These are phyloP conservation scores for Anthopleura sola DNA, from an alignment of 64 coral and sea anemone species.

Conservation along the genomic window DNA sequence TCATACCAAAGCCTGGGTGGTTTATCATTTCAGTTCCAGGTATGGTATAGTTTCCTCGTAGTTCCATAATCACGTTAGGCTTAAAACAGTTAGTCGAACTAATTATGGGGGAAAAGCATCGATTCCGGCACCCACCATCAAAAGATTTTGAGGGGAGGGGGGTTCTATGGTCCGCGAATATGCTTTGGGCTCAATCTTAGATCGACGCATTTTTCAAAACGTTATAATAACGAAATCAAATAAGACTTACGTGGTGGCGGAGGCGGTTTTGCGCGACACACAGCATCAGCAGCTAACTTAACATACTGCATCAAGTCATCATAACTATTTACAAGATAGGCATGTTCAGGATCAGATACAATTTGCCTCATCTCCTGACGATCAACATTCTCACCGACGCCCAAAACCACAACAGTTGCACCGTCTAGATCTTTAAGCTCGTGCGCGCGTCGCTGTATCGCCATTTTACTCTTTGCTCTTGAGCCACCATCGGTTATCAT, in stretches of 20 bases:
- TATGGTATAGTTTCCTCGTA: too few relatives aligned
- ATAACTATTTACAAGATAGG: constrained; percentile 75
- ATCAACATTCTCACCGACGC: constrained; percentile 79
- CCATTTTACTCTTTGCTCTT: constrained; percentile 49
- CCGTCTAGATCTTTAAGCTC: constrained; percentile 91
- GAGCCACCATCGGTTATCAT: constrained; percentile 82
- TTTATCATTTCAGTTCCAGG: too few relatives aligned
- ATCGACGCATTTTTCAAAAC: too few relatives aligned
- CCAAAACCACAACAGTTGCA: constrained; percentile 80
- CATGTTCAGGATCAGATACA: constrained; percentile 88
- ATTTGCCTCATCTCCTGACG: constrained; percentile 80
- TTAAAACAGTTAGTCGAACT: too few relatives aligned
- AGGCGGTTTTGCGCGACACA: constrained; percentile 80
- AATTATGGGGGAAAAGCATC: too few relatives aligned
- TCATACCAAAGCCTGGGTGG: too few relatives aligned
- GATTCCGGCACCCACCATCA: too few relatives aligned
- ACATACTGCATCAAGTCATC: constrained; percentile 89
- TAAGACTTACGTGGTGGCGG: constrained; percentile 84
- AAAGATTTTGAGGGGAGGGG: too few relatives aligned
- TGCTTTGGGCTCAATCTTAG: too few relatives aligned
- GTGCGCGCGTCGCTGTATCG: constrained; percentile 66
- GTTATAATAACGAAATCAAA: too few relatives aligned
- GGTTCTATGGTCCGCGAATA: too few relatives aligned
- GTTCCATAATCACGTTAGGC: too few relatives aligned
- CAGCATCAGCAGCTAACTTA: constrained; percentile 72